Evolutionary conservation across 2,888 invertebrate species (phyloP).

Genomic region (Tromatobia lineatoria): DNA sequence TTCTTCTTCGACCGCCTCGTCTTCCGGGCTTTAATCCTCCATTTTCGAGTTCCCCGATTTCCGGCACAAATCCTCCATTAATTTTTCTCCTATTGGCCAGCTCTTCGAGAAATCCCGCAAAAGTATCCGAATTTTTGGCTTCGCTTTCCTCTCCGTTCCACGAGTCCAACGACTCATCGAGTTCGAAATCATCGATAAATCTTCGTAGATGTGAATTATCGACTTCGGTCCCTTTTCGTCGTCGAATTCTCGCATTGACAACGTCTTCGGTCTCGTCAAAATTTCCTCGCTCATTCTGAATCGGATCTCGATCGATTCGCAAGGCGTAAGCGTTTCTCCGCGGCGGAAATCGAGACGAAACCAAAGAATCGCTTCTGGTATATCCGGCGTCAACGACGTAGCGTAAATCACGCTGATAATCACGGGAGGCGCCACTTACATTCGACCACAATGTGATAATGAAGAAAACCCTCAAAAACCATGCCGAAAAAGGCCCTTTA

Average conservation of each 20-base stretch:
- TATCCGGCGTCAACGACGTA: background rate
- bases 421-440: conserved; percentile 5
- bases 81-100: conserved; percentile 29
- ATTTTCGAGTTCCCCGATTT: background rate
- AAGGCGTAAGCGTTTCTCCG: conserved; percentile 16
- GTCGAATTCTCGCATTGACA: conserved; percentile 1
- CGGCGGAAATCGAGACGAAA: conserved; percentile 27
- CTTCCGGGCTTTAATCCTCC: conserved; percentile 31
- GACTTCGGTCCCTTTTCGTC: conserved; percentile 15
- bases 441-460: background rate
- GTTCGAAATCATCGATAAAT: conserved; percentile 56
- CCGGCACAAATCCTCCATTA: conserved; percentile 40
- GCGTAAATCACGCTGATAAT: conserved; percentile 13
- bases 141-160: conserved; percentile 45
- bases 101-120: conserved; percentile 51
- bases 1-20: conserved; percentile 84
- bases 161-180: conserved; percentile 53
- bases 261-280: background rate
- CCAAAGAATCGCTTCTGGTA: background rate
- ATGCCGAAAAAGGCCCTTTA: background rate
- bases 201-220: conserved; percentile 42
- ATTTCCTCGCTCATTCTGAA: background rate
- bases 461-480: background rate
- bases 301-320: conserved; percentile 29
- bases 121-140: background rate